A percentile compares a stretch with the other conserved stretches of the same genome.
Conservation (phyloP, 1,140 invertebrate genomes). For the Homarus americanus region DNA sequence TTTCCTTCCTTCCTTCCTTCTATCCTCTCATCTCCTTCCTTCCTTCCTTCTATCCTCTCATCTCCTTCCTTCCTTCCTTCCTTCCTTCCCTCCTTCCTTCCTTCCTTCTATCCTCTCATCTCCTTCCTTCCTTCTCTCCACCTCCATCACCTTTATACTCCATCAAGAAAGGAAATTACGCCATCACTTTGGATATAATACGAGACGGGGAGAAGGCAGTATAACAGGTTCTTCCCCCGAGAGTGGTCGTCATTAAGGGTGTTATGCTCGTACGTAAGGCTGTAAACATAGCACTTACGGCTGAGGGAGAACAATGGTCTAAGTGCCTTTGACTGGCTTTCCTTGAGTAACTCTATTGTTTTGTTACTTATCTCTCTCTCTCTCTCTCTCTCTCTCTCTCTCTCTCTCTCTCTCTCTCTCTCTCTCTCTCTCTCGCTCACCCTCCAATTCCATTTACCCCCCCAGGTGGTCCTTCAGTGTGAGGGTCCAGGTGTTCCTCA, state of each 20-base stretch:
- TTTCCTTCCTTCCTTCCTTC: too few relatives aligned
- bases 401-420: not conserved
- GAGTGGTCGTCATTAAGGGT: too few relatives aligned
- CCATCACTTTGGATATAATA: too few relatives aligned
- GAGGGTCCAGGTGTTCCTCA: conserved; percentile 74
- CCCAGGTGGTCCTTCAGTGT: conserved; percentile 69
- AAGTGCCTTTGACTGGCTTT: too few relatives aligned
- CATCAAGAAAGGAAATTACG: too few relatives aligned
- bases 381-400: not conserved
- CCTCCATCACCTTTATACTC: not conserved
- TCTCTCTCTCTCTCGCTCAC: not conserved
- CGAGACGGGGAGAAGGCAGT: too few relatives aligned
- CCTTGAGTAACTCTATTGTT: not conserved
- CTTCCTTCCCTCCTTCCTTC: not conserved
- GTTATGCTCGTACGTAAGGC: too few relatives aligned
- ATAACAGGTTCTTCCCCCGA: too few relatives aligned
- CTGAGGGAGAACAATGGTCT: too few relatives aligned
- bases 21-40: not conserved
- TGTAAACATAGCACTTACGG: too few relatives aligned
- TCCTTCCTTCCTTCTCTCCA: not conserved
- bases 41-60: not conserved
- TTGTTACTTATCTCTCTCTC: not conserved
- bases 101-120: not conserved
- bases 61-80: not conserved
- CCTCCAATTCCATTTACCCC: too few relatives aligned